Evolutionary conservation across 2,888 invertebrate genomes (phyloP).

Genomic region (Drosophila fulvimacula): DNA sequence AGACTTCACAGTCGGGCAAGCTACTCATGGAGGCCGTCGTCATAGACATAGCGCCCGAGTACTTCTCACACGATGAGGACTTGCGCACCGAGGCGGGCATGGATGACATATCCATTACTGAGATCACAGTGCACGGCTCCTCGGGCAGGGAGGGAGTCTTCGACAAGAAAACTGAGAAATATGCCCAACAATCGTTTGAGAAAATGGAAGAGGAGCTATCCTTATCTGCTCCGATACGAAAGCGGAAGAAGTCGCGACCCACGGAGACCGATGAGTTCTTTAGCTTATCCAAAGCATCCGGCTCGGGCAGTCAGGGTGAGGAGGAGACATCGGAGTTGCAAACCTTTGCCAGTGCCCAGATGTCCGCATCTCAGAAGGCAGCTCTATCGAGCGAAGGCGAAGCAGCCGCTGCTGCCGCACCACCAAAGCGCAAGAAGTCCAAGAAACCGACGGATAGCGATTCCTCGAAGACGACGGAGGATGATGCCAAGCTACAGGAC

Average conservation of each 20-base stretch:
- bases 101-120: constrained; percentile 93
- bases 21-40: constrained; percentile 95
- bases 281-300: constrained; percentile 87
- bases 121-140: constrained; percentile 88
- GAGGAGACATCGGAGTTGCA: constrained; percentile 89
- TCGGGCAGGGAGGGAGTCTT: constrained; percentile 85
- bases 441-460: constrained; percentile 84
- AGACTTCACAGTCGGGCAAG: constrained; percentile 94
- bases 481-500: constrained; percentile 85
- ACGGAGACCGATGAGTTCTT: constrained; percentile 88
- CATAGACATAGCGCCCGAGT: constrained; percentile 94
- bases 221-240: constrained; percentile 86
- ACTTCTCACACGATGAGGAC: constrained; percentile 92
- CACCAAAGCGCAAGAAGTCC: constrained; percentile 82
- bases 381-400: constrained; percentile 40
- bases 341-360: constrained; percentile 89
- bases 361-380: constrained; percentile 81
- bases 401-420: constrained; percentile 54
- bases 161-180: constrained; percentile 86
- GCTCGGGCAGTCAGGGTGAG: constrained; percentile 68
- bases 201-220: constrained; percentile 87
- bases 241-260: constrained; percentile 88
- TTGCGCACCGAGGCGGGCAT: constrained; percentile 93
- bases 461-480: constrained; percentile 83
- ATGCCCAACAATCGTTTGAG: constrained; percentile 83